Conservation (phyloP, 2,888 invertebrate species). For the Parnassius apollo region DNA sequence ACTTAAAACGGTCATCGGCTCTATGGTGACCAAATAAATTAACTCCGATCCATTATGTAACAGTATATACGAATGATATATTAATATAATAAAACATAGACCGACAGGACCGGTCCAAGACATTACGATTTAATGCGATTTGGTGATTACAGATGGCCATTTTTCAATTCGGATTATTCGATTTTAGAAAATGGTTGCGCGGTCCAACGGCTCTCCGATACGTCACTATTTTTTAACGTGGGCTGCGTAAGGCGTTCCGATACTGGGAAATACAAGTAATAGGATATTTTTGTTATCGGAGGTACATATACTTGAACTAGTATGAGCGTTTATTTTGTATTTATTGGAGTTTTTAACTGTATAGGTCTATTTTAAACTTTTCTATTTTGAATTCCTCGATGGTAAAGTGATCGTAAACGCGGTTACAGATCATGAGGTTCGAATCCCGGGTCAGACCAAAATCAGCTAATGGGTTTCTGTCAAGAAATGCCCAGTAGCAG, state of each 20-base stretch:
- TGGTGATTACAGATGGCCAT: constrained; percentile 65
- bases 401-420: too few relatives aligned
- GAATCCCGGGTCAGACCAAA: too few relatives aligned
- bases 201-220: constrained; percentile 45
- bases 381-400: too few relatives aligned
- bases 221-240: constrained; percentile 43
- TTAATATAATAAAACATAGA: constrained; percentile 57
- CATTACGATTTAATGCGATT: constrained; percentile 62
- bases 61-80: constrained; percentile 66
- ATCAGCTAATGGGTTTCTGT: too few relatives aligned
- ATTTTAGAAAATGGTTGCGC: constrained; percentile 39
- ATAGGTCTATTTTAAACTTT: too few relatives aligned
- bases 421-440: too few relatives aligned
- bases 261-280: constrained; percentile 9
- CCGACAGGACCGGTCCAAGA: constrained; percentile 53
- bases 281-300: constrained; percentile 12
- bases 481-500: too few relatives aligned
- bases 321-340: constrained; percentile 2
- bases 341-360: background rate
- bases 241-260: constrained; percentile 23
- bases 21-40: constrained; percentile 67
- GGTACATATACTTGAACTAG: background rate
- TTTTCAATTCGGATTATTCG: constrained; percentile 55
- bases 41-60: constrained; percentile 69
- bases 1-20: constrained; percentile 60